These are phyloP conservation scores for Fissipunctia ypsillon DNA, from an alignment of 2,888 invertebrate species.

Conservation along the genomic window DNA sequence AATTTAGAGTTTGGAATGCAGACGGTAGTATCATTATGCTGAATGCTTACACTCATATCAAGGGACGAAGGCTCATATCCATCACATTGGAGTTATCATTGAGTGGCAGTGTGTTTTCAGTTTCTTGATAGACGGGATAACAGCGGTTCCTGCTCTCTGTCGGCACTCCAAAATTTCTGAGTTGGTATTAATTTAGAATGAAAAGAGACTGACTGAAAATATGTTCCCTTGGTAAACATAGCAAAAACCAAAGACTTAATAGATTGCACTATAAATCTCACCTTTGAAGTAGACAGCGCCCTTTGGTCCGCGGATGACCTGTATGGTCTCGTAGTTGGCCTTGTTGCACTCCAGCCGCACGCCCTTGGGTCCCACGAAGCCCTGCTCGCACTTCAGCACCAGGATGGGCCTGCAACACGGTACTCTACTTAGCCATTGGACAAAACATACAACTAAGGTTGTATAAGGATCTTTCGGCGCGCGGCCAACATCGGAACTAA, in stretches of 20 bases:
- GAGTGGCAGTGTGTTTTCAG: not conserved
- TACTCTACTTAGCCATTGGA: not conserved
- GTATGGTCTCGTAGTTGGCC: constrained; percentile 97
- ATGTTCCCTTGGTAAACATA: not conserved
- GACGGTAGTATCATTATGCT: not conserved
- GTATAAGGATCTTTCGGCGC: not conserved
- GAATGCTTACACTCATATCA: not conserved
- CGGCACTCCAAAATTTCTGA: not conserved
- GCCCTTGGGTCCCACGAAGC: constrained; percentile 98
- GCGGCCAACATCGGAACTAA: not conserved
- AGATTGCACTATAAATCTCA: constrained; percentile 70
- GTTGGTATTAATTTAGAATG: not conserved
- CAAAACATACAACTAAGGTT: not conserved
- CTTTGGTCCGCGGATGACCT: constrained; percentile 96
- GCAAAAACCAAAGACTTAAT: too few relatives aligned
- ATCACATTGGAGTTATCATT: not conserved
- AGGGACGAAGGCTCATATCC: not conserved
- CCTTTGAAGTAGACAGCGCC: constrained; percentile 98
- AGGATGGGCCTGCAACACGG: constrained; percentile 93
- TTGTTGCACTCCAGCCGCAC: constrained; percentile 98
- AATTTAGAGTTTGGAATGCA: constrained; percentile 38
- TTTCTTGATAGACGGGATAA: not conserved
- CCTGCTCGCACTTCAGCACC: constrained; percentile 98
- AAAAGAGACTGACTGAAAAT: not conserved
- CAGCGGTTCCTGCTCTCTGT: not conserved